A percentile compares a stretch with the other conserved stretches of the same genome.
Evolutionary conservation across 2,888 invertebrate species (phyloP).

Genomic region (Stictocephala bisonia): DNA sequence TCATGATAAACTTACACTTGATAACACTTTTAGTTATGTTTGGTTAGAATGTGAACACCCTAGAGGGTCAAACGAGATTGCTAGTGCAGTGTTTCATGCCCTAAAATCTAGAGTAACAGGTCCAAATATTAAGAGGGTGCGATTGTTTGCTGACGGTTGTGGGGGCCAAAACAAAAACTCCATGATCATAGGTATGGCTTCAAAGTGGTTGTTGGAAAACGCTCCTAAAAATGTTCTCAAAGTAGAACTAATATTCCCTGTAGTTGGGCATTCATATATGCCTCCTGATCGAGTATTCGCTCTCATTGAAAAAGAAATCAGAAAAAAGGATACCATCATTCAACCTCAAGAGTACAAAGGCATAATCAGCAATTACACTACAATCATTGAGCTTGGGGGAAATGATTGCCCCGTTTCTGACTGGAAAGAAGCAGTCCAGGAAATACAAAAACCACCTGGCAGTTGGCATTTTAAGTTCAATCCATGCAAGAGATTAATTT

Average conservation of each 20-base stretch:
- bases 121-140: constrained; percentile 18
- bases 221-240: constrained; percentile 45
- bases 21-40: constrained; percentile 58
- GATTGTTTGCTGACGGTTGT: constrained; percentile 42
- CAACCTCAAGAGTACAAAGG: constrained; percentile 48
- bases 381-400: constrained; percentile 42
- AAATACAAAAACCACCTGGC: no score
- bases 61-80: constrained; percentile 61
- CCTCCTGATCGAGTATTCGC: constrained; percentile 52
- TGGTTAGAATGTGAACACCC: constrained; percentile 60
- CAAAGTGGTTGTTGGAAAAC: constrained; percentile 55
- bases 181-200: constrained; percentile 58
- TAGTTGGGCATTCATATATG: constrained; percentile 51
- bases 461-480: no score
- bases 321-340: constrained; percentile 51
- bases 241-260: constrained; percentile 31
- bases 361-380: constrained; percentile 34
- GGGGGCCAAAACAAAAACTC: constrained; percentile 59
- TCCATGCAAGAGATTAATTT: no score
- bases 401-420: no score
- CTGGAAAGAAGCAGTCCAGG: no score
- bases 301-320: constrained; percentile 47
- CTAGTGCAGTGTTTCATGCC: constrained; percentile 53
- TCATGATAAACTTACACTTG: constrained; percentile 53
- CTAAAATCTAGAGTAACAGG: constrained; percentile 44